phyloP scores from a whole-genome alignment of 2,113 vertebrate species.

The Gadus macrocephalus region DNA sequence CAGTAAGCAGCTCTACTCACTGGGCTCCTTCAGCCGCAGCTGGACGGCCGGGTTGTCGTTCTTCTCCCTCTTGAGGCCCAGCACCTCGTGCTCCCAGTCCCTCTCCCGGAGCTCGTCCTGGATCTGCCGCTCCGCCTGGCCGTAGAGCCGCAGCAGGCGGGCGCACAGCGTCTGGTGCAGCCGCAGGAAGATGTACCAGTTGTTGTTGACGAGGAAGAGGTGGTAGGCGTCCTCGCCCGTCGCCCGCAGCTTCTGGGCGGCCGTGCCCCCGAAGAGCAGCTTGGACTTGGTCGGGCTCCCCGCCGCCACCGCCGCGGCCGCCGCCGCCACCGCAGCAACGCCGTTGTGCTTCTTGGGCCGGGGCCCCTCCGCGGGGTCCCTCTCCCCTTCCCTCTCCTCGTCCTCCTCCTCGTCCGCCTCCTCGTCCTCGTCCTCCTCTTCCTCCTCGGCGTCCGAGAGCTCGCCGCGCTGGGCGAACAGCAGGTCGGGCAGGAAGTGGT shows the following conservation, averaged over 20 bases:
- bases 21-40: constrained; percentile 93
- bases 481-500: constrained; percentile 96
- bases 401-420: constrained; percentile 78
- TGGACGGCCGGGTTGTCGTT: constrained; percentile 92
- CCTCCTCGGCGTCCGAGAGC: constrained; percentile 92
- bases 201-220: constrained; percentile 97
- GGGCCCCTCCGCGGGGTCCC: constrained; percentile 76
- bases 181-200: constrained; percentile 98
- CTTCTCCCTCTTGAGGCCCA: constrained; percentile 90
- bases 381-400: constrained; percentile 78
- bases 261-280: constrained; percentile 84
- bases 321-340: constrained; percentile 38
- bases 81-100: constrained; percentile 92
- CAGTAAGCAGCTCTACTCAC: constrained; percentile 70
- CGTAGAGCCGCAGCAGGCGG: constrained; percentile 86
- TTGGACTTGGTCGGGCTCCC: constrained; percentile 81
- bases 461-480: constrained; percentile 92
- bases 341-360: constrained; percentile 91
- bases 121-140: constrained; percentile 92
- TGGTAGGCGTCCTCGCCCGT: constrained; percentile 93
- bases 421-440: constrained; percentile 83
- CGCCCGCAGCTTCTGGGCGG: constrained; percentile 84
- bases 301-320: constrained; percentile 61
- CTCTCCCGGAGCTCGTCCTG: constrained; percentile 89
- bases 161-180: constrained; percentile 94